Base-by-base conservation (phyloP, 2,888 invertebrate species). In the Disparrhopalites patrizii region DNA sequence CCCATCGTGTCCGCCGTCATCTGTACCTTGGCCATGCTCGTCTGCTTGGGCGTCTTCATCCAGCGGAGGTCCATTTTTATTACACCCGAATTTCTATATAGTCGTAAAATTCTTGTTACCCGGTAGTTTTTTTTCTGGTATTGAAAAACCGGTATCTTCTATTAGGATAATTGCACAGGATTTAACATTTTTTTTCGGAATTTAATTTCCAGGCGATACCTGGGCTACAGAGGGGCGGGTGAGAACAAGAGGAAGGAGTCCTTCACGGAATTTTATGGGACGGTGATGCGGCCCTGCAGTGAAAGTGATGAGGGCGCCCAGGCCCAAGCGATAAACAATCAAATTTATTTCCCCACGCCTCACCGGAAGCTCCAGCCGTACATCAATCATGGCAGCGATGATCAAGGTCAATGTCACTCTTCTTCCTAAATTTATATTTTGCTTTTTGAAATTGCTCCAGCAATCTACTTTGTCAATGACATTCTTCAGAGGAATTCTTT, bases 251-350 rank as follows among this genome's bases (percentile, higher is more conserved):
- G 63, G 25, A 63, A 63, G 25, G 47, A 56, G 20, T 63, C 63
- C 23, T 31, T 63, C 20, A 63, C 63, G 7, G 63, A 63, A 43
- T 63, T 63, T 28, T 63, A 63, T 55, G 63, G 63, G 20, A 63
- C 63, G n/a, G 63, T 63, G 28, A 63, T 63, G 63, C 27, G 63
- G 13, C 63, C 63, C n/a, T 63, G 63, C 20, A 63, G 63, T 63
- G 63, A 63, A 30, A 63, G 63, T 40, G 63, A 63, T 31, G 63
- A 63, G 23, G 63, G 63, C 8, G 38, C 47, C 27, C 63, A 63
- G 15, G 15, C 31, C 10, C 40, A 27, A 8, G 54, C 54, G 25
- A 51, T 31, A 31, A 54, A 63, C 28, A 63, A 63, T 55, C 63
- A 63, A 63, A 56, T 63, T 18, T 63, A 63, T 33, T 63, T 63